phyloP scores from a whole-genome alignment of 2,113 vertebrate species.

The Otolemur garnettii region DNA sequence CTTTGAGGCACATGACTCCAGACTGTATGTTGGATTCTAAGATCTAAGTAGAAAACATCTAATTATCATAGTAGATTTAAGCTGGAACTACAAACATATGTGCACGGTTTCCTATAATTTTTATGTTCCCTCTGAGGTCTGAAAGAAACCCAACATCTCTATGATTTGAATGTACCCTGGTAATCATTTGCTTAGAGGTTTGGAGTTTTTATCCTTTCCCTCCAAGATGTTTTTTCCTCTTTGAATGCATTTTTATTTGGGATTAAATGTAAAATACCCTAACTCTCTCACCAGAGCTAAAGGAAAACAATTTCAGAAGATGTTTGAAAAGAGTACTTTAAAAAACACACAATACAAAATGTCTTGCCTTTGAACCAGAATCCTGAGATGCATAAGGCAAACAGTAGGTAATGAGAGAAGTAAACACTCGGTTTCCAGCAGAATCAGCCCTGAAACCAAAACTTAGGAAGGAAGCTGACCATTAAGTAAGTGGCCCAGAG shows the following conservation, averaged over 20 bases:
- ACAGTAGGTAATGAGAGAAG: conserved; percentile 65
- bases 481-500: conserved; percentile 64
- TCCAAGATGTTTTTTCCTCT: neutral
- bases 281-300: conserved; percentile 48
- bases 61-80: conserved; percentile 72
- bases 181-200: conserved; percentile 60
- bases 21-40: conserved; percentile 15
- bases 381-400: conserved; percentile 15
- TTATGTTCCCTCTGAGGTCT: conserved; percentile 70
- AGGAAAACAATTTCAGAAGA: conserved; percentile 68
- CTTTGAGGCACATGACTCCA: neutral
- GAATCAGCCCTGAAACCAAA: conserved; percentile 73
- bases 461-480: conserved; percentile 79
- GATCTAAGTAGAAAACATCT: conserved; percentile 68
- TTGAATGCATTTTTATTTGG: conserved; percentile 37
- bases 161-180: conserved; percentile 47
- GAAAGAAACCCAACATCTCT: conserved; percentile 61
- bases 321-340: conserved; percentile 58
- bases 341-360: conserved; percentile 62
- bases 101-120: conserved; percentile 66
- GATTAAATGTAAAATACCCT: conserved; percentile 61
- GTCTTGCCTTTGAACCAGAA: conserved; percentile 67
- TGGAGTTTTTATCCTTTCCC: conserved; percentile 56
- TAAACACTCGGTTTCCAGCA: conserved; percentile 68
- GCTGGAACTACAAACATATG: conserved; percentile 67